phyloP scores from a whole-genome alignment of 2,113 vertebrate species.

The Psilopsiagon aymara region DNA sequence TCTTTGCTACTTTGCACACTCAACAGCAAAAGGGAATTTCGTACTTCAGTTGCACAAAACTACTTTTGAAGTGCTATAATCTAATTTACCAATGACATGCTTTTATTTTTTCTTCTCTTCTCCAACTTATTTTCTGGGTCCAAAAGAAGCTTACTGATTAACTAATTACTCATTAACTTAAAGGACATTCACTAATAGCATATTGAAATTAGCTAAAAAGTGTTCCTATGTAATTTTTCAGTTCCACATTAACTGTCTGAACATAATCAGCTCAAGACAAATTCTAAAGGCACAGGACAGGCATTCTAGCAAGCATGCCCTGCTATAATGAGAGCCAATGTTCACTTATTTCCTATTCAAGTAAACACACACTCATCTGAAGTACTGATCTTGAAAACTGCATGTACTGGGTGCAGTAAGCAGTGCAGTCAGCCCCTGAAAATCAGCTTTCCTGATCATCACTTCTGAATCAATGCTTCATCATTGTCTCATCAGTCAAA shows the following conservation, averaged over 20 bases:
- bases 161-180: background rate
- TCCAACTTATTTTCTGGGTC: conserved; percentile 71
- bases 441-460: background rate
- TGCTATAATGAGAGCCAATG: background rate
- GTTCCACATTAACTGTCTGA: background rate
- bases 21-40: conserved; percentile 82
- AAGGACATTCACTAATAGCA: background rate
- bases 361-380: background rate
- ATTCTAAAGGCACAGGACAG: background rate
- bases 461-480: background rate
- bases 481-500: background rate
- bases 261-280: background rate
- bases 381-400: background rate
- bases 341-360: background rate
- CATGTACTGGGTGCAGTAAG: background rate
- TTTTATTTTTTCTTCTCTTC: conserved; percentile 43
- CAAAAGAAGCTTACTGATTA: conserved; percentile 69
- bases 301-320: background rate
- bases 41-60: conserved; percentile 81
- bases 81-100: conserved; percentile 74
- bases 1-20: conserved; percentile 75
- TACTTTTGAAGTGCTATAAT: conserved; percentile 79
- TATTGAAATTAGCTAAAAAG: background rate
- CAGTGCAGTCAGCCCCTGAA: background rate
- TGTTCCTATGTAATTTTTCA: background rate